A percentile compares a stretch with the other conserved stretches of the same genome.
Conservation (phyloP, 2,888 invertebrate genomes). For the Stenodera caucasica region DNA sequence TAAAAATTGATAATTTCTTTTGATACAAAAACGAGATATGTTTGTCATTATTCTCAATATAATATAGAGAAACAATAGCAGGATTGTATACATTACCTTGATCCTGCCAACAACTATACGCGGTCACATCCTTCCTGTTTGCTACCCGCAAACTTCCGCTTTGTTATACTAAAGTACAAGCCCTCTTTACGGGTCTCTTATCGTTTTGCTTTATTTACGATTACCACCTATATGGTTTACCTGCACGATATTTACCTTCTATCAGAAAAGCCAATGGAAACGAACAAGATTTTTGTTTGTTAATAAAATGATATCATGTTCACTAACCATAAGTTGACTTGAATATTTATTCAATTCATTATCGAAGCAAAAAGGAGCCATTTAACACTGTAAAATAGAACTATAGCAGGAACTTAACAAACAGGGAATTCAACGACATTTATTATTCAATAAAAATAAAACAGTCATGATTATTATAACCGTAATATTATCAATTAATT, state of each 20-base stretch:
- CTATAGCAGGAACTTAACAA: background rate
- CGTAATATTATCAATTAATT: no score
- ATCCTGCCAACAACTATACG: constrained; percentile 8
- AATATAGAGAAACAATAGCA: background rate
- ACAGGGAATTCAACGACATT: background rate
- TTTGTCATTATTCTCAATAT: no score
- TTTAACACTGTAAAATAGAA: background rate
- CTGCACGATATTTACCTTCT: constrained; percentile 11
- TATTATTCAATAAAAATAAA: constrained; percentile 4
- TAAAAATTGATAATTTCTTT: no score
- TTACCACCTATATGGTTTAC: background rate
- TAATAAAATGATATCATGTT: background rate
- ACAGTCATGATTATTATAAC: background rate
- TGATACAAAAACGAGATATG: no score
- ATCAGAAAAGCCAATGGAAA: constrained; percentile 1
- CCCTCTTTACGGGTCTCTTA: constrained; percentile 4
- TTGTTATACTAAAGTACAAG: background rate
- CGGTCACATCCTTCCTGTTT: constrained; percentile 11
- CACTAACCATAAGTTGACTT: constrained; percentile 7
- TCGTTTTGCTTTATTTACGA: constrained; percentile 10
- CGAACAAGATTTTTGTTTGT: background rate
- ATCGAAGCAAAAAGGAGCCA: background rate
- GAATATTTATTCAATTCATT: constrained; percentile 8
- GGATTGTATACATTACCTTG: constrained; percentile 16
- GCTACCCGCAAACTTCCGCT: constrained; percentile 10